Base-by-base conservation (phyloP, 1,140 invertebrate species). In the Leptoteleia sp. region DNA sequence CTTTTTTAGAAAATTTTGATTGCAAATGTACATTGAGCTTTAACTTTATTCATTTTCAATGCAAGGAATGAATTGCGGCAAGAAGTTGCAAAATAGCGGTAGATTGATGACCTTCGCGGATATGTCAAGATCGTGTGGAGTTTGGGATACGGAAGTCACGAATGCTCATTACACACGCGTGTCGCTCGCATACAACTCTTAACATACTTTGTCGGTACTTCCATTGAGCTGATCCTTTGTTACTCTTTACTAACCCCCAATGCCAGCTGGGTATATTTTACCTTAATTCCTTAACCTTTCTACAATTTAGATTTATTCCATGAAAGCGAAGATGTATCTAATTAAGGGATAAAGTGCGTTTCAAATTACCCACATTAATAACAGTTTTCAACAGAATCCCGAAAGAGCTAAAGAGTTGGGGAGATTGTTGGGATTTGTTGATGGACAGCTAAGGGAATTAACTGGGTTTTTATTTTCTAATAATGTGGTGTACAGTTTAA, bases 181-280 rank as follows among this genome's bases (percentile, higher is more conserved):
- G 76, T 81, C 71, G 40, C 62, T 65, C 42, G 67, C 37, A 50
- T 73, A 72, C 70, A 35, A 61, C 48, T 72, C 76, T 83, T 79
- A 83, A 83, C 82, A 82, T 70, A 83, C 76, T 83, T 83, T 81
- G 48, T 16, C 48, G 35, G 55, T 48, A 65, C 67, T 80, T 79
- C 62, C 71, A 78, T 75, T 52, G 70, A 73, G 22, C n/a, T n/a
- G 25, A 19, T 13, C 65, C 43, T 64, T 70, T 64, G 65, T 65
- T 64, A 77, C 52, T 65, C 75, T 77, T 77, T 77, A 57, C 75
- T n/a, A n/a, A n/a, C n/a, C n/a, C n/a, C n/a, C n/a, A 48, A 55
- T 55, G 12, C 55, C 55, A 42, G 35, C 16, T 22, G 25, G 13
- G 33, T 48, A 57, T 68, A 68, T 70, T 71, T 70, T 62, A 64